Base-by-base conservation (phyloP, 2,113 vertebrate genomes). In the Noturus placidus region DNA sequence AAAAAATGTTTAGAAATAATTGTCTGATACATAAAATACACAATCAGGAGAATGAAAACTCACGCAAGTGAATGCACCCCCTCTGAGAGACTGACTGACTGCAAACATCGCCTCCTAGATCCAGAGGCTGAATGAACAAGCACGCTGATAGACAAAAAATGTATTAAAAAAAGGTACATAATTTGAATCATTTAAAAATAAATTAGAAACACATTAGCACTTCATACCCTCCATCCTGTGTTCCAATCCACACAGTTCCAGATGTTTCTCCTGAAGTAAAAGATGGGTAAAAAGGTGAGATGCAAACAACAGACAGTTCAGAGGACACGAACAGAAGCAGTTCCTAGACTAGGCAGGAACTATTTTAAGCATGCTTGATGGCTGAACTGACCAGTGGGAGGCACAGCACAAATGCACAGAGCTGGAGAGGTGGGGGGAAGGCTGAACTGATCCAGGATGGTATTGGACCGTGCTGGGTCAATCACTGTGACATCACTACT, bases 221-320 rank as follows among this genome's bases (percentile, higher is more conserved):
- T 22, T 5, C 20, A 52, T 72, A 96, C 95, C 95, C 94, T 94
- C 95, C 95, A 93, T 96, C 95, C 92, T 95, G 95, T 89, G 95
- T 95, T 89, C 95, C 95, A 87, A 96, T 95, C 95, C 95, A 96
- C 87, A 96, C 94, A 59, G 95, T 95, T 87, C 95, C 95, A 50
- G 88, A 69, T 50, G 92, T 92, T 70, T 92, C 87, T 85, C 93
- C 95, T 95, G 89, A 90, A 61, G 90, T n/a, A 92, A 89, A 15
- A 59, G 4, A 83, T 7, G 42, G 52, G 69, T 42, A 30, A 77
- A 77, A 3, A 3, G 42, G 25, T 46, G 46, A 52, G 19, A 30
- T 13, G 30, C 22, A 88, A 33, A 80, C 54, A 81, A 17, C 35
- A 38, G 15, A 6, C 30, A 69, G 63, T 57, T 67, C 13, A 35